These are phyloP conservation scores for Dinothrombium tinctorium DNA, from an alignment of 1,140 invertebrate species.

Conservation along the genomic window DNA sequence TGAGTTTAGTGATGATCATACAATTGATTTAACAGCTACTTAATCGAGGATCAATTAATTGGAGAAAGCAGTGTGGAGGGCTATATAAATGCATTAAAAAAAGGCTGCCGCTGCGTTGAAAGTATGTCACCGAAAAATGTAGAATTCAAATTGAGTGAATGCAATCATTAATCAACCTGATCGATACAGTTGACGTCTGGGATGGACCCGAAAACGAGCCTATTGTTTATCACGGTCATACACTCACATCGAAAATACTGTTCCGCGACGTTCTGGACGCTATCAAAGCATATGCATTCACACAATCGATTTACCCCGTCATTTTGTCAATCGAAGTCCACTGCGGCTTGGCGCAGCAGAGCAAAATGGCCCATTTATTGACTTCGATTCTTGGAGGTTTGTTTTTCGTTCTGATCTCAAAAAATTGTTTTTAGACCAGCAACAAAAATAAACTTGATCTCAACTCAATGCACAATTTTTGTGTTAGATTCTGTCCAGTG, in stretches of 20 bases:
- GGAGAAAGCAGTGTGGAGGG: conserved; percentile 31
- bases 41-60: conserved; percentile 24
- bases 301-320: conserved; percentile 42
- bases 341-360: conserved; percentile 71
- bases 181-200: conserved; percentile 37
- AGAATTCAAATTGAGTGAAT: too few relatives aligned
- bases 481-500: too few relatives aligned
- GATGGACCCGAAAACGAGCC: conserved; percentile 31
- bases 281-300: conserved; percentile 32
- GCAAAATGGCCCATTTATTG: conserved; percentile 49
- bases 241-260: conserved; percentile 30
- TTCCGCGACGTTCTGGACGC: conserved; percentile 29
- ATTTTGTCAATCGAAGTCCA: conserved; percentile 91
- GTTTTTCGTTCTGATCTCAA: too few relatives aligned
- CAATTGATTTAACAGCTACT: neutral
- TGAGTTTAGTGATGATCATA: neutral
- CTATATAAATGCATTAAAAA: conserved; percentile 25
- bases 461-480: too few relatives aligned
- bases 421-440: too few relatives aligned
- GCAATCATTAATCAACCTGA: too few relatives aligned
- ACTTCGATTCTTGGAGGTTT: conserved; percentile 13
- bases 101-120: conserved; percentile 27
- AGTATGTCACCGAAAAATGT: conserved; percentile 18
- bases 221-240: conserved; percentile 31
- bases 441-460: too few relatives aligned